Evolutionary conservation across 2,797 vertebrate genomes (phyloP), one percentile per base, ranked within the genome.

Genomic region (Pelobates cultripes): DNA sequence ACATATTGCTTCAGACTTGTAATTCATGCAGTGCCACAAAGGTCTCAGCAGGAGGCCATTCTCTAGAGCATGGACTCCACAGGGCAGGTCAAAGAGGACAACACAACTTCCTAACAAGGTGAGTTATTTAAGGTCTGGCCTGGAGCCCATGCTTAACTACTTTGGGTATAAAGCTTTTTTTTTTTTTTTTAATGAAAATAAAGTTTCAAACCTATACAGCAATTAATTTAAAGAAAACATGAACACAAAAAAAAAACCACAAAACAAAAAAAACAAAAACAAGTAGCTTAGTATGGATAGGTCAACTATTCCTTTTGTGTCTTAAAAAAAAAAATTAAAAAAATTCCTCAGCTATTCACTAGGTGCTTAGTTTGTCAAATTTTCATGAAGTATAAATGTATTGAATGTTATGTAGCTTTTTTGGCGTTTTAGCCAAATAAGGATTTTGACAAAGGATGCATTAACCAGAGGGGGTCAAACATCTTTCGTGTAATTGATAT

Each of bases 31-130:
- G 85, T 75, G 86, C 86, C 88, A 86, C 84, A 80, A 81, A 89
- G 87, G 85, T 86, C 86, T 86, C 85, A 87, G 86, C 82, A 81
- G 90, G 88, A 88, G 85, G 68, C 83, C 75, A 89, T 89, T 87
- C 85, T 86, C 82, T 82, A 76, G 74, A 83, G 84, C 86, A 90
- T 87, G 88, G 88, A 89, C 88, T 87, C 87, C 90, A 87, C 85
- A 88, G 86, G 89, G 89, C 89, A 89, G 86, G 89, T 89, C 89
- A 93, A 91, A 89, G 84, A 87, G 83, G 85, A 86, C 88, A 85
- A 87, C 88, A 87, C 87, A 84, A 85, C 84, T 87, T 90, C 88
- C 88, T 87, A 89, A 87, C 88, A 90, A 88, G 87, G 85, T 82
- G 87, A 86, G 85, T 85, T 82, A 40, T 64, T 64, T 8, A 17